Percentiles rank a stretch among this genome's conserved stretches.
Conservation (phyloP, 2,888 invertebrate genomes). For the Nomada hirtipes region DNA sequence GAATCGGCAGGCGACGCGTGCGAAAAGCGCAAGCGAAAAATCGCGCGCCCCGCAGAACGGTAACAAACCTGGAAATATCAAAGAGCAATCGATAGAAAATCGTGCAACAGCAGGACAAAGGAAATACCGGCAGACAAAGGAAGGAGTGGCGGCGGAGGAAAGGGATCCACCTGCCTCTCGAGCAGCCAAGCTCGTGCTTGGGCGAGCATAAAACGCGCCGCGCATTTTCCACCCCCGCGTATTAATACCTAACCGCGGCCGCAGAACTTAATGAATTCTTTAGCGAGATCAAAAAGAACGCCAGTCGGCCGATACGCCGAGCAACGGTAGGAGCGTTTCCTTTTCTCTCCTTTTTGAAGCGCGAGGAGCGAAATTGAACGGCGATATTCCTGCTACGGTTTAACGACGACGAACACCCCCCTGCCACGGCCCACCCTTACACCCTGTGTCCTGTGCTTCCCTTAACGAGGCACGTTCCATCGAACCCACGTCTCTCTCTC, state of each 20-base stretch:
- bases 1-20: no score
- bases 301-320: constrained; percentile 67
- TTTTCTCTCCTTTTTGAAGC: constrained; percentile 57
- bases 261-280: constrained; percentile 84
- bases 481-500: constrained; percentile 57
- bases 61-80: constrained; percentile 55
- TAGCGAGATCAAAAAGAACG: constrained; percentile 83
- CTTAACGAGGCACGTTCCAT: constrained; percentile 72
- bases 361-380: constrained; percentile 76
- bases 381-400: constrained; percentile 80
- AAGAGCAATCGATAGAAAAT: constrained; percentile 70
- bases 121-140: constrained; percentile 37
- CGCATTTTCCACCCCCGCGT: constrained; percentile 80
- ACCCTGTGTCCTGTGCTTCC: constrained; percentile 66
- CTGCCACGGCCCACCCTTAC: constrained; percentile 48
- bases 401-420: constrained; percentile 75
- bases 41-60: constrained; percentile 22
- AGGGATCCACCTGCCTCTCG: constrained; percentile 67
- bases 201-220: constrained; percentile 80
- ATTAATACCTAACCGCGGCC: constrained; percentile 83
- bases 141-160: constrained; percentile 53
- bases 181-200: constrained; percentile 63
- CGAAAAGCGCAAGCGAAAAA: constrained; percentile 2
- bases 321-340: constrained; percentile 40
- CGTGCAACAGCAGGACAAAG: constrained; percentile 59